phyloP scores from a whole-genome alignment of 2,888 invertebrate species.

The Endotricha flammealis region DNA sequence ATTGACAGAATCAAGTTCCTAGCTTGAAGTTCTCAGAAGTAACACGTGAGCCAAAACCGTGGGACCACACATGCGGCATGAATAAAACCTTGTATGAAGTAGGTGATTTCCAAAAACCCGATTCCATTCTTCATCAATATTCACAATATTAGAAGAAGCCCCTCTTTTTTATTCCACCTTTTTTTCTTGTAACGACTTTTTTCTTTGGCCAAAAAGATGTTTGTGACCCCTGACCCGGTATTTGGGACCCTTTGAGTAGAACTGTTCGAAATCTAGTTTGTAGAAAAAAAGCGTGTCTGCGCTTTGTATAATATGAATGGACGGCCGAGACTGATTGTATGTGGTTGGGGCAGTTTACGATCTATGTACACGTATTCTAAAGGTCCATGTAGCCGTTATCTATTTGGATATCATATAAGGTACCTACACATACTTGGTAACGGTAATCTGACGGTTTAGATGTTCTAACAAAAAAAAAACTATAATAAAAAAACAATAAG shows the following conservation, averaged over 20 bases:
- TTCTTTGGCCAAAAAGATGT: slow-evolving; percentile 65
- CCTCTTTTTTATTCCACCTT: slow-evolving; percentile 62
- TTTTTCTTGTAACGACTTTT: slow-evolving; percentile 71
- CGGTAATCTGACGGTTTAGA: slow-evolving; percentile 8
- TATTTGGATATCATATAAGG: neutral
- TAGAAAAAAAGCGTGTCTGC: slow-evolving; percentile 66
- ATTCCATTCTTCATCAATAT: slow-evolving; percentile 77
- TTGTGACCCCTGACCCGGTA: slow-evolving; percentile 65
- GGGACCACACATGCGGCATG: slow-evolving; percentile 65
- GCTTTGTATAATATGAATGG: slow-evolving; percentile 43
- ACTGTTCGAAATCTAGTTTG: slow-evolving; percentile 69
- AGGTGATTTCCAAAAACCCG: slow-evolving; percentile 66
- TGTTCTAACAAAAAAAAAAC: no score
- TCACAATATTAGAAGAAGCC: slow-evolving; percentile 75
- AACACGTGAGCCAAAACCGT: slow-evolving; percentile 60
- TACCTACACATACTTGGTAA: neutral
- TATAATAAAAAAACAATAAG: no score
- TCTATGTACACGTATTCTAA: slow-evolving; percentile 11
- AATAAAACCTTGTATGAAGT: slow-evolving; percentile 44
- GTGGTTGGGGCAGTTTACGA: slow-evolving; percentile 42
- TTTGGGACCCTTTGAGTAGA: slow-evolving; percentile 48
- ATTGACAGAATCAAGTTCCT: slow-evolving; percentile 45
- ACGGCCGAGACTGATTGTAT: slow-evolving; percentile 49
- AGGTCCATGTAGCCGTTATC: neutral
- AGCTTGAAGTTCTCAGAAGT: slow-evolving; percentile 44